Percentiles rank a stretch among this genome's conserved stretches.
Evolutionary conservation across 2,888 invertebrate genomes (phyloP).

Genomic region (Baronia brevicornis): DNA sequence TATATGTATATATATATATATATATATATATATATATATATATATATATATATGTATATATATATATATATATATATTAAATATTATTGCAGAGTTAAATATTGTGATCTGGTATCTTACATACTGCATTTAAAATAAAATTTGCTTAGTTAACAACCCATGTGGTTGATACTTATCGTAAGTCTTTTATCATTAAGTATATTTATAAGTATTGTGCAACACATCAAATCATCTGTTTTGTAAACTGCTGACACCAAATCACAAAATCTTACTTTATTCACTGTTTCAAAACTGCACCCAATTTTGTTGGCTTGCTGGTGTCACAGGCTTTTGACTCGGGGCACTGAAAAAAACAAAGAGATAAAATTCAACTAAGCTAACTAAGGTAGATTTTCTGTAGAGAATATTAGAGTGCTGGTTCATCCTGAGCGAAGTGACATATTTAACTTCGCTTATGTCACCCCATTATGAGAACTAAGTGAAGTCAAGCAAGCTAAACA

Average conservation of each 20-base stretch:
- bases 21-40: slow-evolving; percentile 2
- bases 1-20: slow-evolving; percentile 19
- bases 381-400: too few relatives aligned
- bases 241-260: slow-evolving; percentile 43
- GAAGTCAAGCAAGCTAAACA: too few relatives aligned
- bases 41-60: neutral
- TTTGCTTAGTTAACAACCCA: slow-evolving; percentile 3
- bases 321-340: slow-evolving; percentile 47
- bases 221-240: slow-evolving; percentile 33
- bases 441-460: too few relatives aligned
- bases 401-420: too few relatives aligned
- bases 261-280: slow-evolving; percentile 30
- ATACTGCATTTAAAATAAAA: slow-evolving; percentile 8
- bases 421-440: too few relatives aligned
- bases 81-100: slow-evolving; percentile 22
- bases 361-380: too few relatives aligned
- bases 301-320: slow-evolving; percentile 63
- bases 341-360: slow-evolving; percentile 34
- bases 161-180: slow-evolving; percentile 2
- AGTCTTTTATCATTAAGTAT: slow-evolving; percentile 13
- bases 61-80: slow-evolving; percentile 14
- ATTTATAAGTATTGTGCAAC: slow-evolving; percentile 62
- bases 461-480: too few relatives aligned
- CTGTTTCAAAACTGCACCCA: slow-evolving; percentile 65
- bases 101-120: slow-evolving; percentile 44